These are phyloP conservation scores for Scylla paramamosain DNA, from an alignment of 1,140 invertebrate genomes.

Conservation along the genomic window DNA sequence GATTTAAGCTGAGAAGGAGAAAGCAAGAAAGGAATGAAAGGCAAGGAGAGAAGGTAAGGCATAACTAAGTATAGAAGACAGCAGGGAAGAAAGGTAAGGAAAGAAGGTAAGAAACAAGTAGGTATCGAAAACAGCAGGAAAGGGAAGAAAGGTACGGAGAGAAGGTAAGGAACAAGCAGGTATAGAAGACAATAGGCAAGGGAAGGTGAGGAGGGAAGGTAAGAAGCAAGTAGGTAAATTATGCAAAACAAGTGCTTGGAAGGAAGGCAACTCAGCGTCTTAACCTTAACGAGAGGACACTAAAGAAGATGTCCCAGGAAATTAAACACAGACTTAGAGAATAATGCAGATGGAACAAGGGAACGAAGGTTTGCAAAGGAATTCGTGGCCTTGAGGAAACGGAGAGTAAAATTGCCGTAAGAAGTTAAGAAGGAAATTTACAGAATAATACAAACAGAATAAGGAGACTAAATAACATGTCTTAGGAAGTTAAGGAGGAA, in stretches of 20 bases:
- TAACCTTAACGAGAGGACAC: neutral
- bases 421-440: neutral
- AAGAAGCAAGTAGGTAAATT: neutral
- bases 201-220: neutral
- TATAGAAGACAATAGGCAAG: neutral
- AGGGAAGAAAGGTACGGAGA: neutral
- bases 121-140: neutral
- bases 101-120: neutral
- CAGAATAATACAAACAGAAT: neutral
- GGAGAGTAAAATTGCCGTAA: neutral
- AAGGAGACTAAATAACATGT: neutral
- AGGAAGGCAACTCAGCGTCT: neutral
- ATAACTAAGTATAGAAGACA: neutral
- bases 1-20: too few relatives aligned
- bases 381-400: neutral
- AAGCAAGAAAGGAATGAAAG: too few relatives aligned
- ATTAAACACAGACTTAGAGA: neutral
- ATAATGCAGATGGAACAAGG: neutral
- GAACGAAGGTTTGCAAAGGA: neutral
- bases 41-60: neutral
- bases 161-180: neutral
- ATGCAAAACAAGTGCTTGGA: neutral
- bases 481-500: neutral
- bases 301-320: neutral
- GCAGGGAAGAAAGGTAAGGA: neutral